These are phyloP conservation scores for Carposina sasakii DNA, from an alignment of 1,140 invertebrate species.

Conservation along the genomic window DNA sequence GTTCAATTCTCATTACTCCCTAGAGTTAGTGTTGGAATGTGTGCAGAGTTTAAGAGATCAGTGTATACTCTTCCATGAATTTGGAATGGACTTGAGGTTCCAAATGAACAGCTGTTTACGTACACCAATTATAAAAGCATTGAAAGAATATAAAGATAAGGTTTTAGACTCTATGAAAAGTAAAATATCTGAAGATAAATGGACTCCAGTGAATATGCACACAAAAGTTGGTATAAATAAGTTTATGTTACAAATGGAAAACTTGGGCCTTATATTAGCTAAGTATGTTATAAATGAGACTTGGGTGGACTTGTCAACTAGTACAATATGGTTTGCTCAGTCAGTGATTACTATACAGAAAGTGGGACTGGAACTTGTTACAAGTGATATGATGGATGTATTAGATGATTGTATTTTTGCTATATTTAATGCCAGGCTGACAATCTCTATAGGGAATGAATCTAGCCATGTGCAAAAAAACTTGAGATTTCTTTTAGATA, in stretches of 20 bases:
- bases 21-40: slow-evolving; percentile 90
- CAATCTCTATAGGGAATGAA: slow-evolving; percentile 56
- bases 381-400: slow-evolving; percentile 69
- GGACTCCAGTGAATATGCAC: slow-evolving; percentile 70
- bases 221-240: slow-evolving; percentile 67
- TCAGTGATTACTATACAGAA: slow-evolving; percentile 65
- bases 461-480: slow-evolving; percentile 67
- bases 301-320: slow-evolving; percentile 70
- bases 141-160: slow-evolving; percentile 67
- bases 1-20: slow-evolving; percentile 90
- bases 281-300: slow-evolving; percentile 71
- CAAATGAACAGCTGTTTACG: slow-evolving; percentile 86
- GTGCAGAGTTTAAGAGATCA: slow-evolving; percentile 84
- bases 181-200: slow-evolving; percentile 68
- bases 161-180: slow-evolving; percentile 65
- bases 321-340: slow-evolving; percentile 71
- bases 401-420: slow-evolving; percentile 65
- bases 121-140: slow-evolving; percentile 72
- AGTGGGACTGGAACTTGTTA: slow-evolving; percentile 64
- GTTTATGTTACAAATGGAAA: slow-evolving; percentile 68
- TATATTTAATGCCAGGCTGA: slow-evolving; percentile 64
- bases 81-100: slow-evolving; percentile 81
- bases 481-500: slow-evolving; percentile 68
- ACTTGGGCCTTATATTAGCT: slow-evolving; percentile 67
- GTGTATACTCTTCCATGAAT: slow-evolving; percentile 75